phyloP scores from a whole-genome alignment of 2,113 vertebrate genomes.

The Noturus placidus region DNA sequence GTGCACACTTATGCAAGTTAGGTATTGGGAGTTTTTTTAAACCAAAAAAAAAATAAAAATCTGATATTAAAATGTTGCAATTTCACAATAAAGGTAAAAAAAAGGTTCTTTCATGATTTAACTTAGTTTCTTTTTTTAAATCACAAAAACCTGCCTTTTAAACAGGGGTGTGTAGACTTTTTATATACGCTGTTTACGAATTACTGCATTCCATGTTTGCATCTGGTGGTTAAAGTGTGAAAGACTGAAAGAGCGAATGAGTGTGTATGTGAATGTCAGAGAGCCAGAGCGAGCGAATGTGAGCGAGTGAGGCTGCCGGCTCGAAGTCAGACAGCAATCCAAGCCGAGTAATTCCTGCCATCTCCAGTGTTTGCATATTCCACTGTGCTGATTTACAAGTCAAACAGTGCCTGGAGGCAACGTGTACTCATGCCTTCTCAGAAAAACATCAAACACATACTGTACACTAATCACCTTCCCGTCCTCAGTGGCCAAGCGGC shows the following conservation, averaged over 20 bases:
- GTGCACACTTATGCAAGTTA: no score
- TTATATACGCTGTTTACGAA: background rate
- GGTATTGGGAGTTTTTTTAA: no score
- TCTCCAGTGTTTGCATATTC: constrained; percentile 42
- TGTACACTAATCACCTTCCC: background rate
- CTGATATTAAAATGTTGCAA: no score
- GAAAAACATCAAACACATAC: constrained; percentile 3
- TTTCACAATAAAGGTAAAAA: no score
- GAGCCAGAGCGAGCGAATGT: background rate
- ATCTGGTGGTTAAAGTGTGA: background rate
- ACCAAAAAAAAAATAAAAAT: no score
- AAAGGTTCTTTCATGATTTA: no score
- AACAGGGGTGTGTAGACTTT: no score
- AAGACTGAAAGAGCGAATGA: background rate
- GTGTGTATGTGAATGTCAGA: background rate
- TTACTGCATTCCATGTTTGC: background rate
- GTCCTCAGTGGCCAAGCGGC: background rate
- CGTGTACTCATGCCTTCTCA: constrained; percentile 8
- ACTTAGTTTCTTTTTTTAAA: no score
- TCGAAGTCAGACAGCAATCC: background rate
- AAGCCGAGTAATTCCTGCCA: constrained; percentile 19
- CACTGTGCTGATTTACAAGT: constrained; percentile 41
- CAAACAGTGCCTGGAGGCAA: constrained; percentile 20
- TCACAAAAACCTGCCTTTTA: no score
- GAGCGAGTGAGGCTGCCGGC: constrained; percentile 6